Evolutionary conservation across 2,888 invertebrate species (phyloP).

Genomic region (Hetaerina titia): DNA sequence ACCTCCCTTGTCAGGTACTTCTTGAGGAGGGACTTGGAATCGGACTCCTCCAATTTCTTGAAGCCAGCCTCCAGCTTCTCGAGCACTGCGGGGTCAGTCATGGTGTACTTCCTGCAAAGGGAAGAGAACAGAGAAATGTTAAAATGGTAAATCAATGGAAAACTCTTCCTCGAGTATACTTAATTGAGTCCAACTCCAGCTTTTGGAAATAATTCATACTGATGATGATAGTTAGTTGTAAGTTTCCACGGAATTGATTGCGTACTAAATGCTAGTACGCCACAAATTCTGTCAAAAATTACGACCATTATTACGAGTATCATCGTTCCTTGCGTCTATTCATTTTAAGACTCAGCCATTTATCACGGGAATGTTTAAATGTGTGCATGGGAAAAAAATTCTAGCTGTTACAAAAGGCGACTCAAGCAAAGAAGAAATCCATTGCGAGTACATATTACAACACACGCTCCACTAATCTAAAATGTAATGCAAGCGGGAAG

Average conservation of each 20-base stretch:
- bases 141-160: not conserved
- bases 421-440: not conserved
- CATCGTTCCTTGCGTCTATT: no score
- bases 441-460: not conserved
- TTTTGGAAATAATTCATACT: no score
- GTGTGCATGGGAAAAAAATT: no score
- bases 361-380: no score
- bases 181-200: no score
- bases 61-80: constrained; percentile 95
- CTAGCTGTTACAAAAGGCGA: not conserved
- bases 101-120: constrained; percentile 83
- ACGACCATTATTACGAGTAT: no score
- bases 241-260: no score
- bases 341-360: no score
- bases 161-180: not conserved
- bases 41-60: constrained; percentile 91
- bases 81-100: constrained; percentile 95
- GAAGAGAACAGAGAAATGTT: not conserved
- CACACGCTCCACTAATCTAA: not conserved
- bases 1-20: constrained; percentile 95
- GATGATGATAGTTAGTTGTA: no score
- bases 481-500: not conserved
- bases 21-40: constrained; percentile 97
- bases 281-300: no score
- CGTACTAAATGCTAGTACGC: no score